A percentile compares a stretch with the other conserved stretches of the same genome.
These are phyloP conservation scores for Sicus ferrugineus DNA, from an alignment of 2,888 invertebrate species.

Conservation along the genomic window DNA sequence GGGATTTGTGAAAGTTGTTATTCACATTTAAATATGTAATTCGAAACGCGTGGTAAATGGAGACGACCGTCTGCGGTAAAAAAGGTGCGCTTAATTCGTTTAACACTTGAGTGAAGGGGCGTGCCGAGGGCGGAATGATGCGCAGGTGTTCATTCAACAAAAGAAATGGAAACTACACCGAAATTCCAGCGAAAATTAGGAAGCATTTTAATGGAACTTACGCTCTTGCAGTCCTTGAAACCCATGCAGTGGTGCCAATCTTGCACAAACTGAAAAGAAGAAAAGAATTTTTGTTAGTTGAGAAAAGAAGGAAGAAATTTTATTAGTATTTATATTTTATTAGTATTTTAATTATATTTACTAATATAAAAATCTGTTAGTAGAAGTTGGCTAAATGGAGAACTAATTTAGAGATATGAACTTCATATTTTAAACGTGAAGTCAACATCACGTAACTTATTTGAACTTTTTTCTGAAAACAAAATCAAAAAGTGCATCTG, in stretches of 20 bases:
- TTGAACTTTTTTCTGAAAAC: no score
- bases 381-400: no score
- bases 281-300: neutral
- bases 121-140: neutral
- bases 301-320: neutral
- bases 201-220: constrained; percentile 58
- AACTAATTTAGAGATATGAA: no score
- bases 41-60: constrained; percentile 22
- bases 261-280: constrained; percentile 58
- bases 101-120: neutral
- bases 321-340: no score
- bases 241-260: constrained; percentile 64
- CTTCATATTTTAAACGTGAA: no score
- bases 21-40: constrained; percentile 37
- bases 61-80: no score
- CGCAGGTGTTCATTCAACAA: constrained; percentile 1
- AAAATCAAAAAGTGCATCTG: no score
- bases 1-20: constrained; percentile 31
- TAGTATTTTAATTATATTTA: no score
- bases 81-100: no score
- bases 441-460: no score
- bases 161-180: neutral
- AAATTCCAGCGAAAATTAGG: neutral
- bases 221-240: constrained; percentile 62
- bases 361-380: no score